Base-by-base conservation (phyloP, 2,797 vertebrate genomes). In the Phoebastria nigripes region DNA sequence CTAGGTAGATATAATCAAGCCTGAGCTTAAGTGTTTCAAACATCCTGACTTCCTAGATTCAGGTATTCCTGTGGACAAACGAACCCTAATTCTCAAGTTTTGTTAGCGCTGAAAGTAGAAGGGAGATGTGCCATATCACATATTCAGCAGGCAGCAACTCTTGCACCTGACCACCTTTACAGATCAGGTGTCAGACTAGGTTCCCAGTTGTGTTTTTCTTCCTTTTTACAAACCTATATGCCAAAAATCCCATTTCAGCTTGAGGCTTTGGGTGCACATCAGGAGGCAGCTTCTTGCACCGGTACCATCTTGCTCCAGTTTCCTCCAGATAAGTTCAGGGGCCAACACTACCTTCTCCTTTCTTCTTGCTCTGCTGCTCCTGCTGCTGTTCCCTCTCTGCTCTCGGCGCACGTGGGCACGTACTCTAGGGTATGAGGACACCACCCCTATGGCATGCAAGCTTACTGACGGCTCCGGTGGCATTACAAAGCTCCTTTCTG, bases 401-500 rank as follows among this genome's bases (percentile, higher is more conserved):
- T 47, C n/a, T 58, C 0, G 0, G 62, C 5, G 0, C 17, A 69
- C 2, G 1, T 2, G 66, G 71, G 49, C 80, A 87, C 4, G 1
- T 79, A 25, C 54, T 77, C 29, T 41, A 37, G 49, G 63, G 33
- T 37, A 18, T 28, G 5, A 89, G 59, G 69, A 85, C 62, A 55
- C 49, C 61, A 46, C 17, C 10, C 54, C 26, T 26, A 4, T 4
- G 56, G 41, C 72, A 44, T 66, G 84, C 58, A 91, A 91, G 73
- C 49, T 41, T 35, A 13, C 52, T 79, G 71, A 71, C 0, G 0
- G 61, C 58, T 37, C 63, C 2, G 4, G 41, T 83, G n/a, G 58
- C 74, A 61, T 39, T 21, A 56, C 91, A 74, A 93, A 91, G 82
- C 72, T 93, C 56, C 44, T 59, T 62, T 78, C 82, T 79, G 42